Percentiles rank a stretch among this genome's conserved stretches.
Conservation (phyloP, 2,888 invertebrate genomes). For the Tanypteryx hageni region DNA sequence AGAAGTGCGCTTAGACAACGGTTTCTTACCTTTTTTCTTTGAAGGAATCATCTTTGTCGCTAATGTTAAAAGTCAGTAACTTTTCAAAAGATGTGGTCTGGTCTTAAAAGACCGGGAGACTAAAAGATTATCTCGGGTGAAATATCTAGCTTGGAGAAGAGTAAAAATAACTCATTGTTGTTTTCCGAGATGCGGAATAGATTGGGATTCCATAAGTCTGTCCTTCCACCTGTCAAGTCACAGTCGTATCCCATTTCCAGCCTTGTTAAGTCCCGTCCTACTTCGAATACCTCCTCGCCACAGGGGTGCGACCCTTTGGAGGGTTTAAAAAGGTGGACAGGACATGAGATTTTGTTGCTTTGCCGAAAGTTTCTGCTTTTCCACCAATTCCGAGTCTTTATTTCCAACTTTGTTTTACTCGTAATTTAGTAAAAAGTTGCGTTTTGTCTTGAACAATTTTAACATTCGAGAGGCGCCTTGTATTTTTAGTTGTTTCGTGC, state of each 20-base stretch:
- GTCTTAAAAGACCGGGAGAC: background rate
- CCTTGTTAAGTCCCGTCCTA: constrained; percentile 8
- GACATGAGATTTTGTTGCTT: background rate
- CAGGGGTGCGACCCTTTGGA: constrained; percentile 29
- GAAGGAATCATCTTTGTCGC: no score
- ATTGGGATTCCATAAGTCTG: constrained; percentile 50
- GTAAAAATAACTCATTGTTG: constrained; percentile 61
- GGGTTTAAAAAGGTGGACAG: background rate
- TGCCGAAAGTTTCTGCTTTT: no score
- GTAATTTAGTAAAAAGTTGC: no score
- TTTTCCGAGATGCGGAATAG: constrained; percentile 56
- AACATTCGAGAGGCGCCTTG: no score
- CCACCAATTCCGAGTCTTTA: no score
- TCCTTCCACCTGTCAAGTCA: constrained; percentile 60
- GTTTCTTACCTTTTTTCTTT: no score
- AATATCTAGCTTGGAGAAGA: constrained; percentile 31
- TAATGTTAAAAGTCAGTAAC: background rate
- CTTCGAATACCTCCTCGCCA: constrained; percentile 25
- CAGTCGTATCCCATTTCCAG: constrained; percentile 46
- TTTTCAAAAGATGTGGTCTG: background rate
- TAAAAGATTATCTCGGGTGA: constrained; percentile 30
- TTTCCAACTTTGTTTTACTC: no score
- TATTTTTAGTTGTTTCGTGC: no score
- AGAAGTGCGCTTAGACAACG: no score
- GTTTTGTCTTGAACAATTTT: no score